A percentile compares a stretch with the other conserved stretches of the same genome.
Conservation (phyloP, 2,113 vertebrate genomes). For the Propithecus coquereli region DNA sequence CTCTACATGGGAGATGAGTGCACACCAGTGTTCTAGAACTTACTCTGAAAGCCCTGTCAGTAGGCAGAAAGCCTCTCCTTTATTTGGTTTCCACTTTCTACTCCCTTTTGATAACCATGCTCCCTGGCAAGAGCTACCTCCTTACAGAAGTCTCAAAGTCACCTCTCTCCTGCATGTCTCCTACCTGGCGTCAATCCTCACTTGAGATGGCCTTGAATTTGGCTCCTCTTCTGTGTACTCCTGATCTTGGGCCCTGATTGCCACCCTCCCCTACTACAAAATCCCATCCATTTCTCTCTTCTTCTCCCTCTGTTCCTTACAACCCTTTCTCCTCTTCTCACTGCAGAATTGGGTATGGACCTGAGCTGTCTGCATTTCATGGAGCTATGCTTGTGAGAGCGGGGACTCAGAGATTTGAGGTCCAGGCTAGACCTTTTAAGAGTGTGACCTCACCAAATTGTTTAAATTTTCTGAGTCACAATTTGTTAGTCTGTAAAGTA, state of each 20-base stretch:
- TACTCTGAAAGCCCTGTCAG: not conserved
- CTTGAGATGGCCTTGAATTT: not conserved
- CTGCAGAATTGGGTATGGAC: not conserved
- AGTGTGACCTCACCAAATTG: not conserved
- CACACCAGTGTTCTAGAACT: not conserved
- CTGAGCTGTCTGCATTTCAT: not conserved
- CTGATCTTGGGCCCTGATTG: not conserved
- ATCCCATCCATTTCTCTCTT: not conserved
- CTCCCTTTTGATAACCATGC: not conserved
- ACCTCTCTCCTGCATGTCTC: not conserved
- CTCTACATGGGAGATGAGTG: fast-evolving
- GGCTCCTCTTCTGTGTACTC: not conserved
- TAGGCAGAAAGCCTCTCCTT: not conserved
- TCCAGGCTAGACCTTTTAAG: not conserved
- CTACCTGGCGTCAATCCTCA: not conserved
- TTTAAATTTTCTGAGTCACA: not conserved
- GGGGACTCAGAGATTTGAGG: not conserved
- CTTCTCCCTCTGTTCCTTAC: not conserved
- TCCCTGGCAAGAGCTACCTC: not conserved
- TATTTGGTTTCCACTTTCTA: not conserved
- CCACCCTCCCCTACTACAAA: not conserved
- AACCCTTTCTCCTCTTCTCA: not conserved
- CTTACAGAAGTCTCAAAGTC: not conserved
- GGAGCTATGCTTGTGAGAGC: not conserved
- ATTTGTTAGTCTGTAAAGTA: not conserved